phyloP scores from a whole-genome alignment of 2,797 vertebrate species.

The Gadopsis marmoratus region DNA sequence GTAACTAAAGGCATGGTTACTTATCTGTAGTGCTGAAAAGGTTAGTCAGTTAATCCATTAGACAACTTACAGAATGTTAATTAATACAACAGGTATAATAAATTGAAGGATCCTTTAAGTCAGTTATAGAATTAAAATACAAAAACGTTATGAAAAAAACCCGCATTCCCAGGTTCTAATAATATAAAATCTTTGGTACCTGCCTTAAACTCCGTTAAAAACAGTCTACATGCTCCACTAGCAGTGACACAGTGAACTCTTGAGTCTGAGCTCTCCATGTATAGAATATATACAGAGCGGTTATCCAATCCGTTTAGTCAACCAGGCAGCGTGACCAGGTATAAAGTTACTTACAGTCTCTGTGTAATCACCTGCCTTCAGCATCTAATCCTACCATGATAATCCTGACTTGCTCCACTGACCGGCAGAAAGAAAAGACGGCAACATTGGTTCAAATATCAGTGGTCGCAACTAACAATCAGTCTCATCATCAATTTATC shows the following conservation, averaged over 20 bases:
- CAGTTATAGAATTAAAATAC: background rate
- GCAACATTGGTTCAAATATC: background rate
- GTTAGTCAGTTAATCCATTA: background rate
- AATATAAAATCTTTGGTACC: background rate
- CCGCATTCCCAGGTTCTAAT: background rate
- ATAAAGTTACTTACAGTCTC: constrained; percentile 43
- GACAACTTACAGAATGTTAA: background rate
- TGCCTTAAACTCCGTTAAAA: background rate
- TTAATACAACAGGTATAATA: background rate
- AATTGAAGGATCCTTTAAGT: background rate
- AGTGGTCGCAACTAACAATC: background rate
- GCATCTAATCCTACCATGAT: constrained; percentile 51
- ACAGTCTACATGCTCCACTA: background rate
- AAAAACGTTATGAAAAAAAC: background rate
- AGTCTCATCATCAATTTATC: too few species aligned
- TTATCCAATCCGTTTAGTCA: constrained; percentile 48
- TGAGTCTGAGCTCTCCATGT: constrained; percentile 22
- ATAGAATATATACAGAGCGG: constrained; percentile 26
- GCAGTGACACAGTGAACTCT: constrained; percentile 35
- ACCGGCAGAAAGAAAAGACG: constrained; percentile 26
- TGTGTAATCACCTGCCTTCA: constrained; percentile 47
- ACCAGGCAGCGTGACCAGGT: constrained; percentile 41
- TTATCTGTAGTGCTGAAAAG: background rate
- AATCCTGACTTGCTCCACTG: constrained; percentile 68
- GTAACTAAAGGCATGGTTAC: background rate